phyloP scores from a whole-genome alignment of 2,888 invertebrate species.

The Cordilura impudica region DNA sequence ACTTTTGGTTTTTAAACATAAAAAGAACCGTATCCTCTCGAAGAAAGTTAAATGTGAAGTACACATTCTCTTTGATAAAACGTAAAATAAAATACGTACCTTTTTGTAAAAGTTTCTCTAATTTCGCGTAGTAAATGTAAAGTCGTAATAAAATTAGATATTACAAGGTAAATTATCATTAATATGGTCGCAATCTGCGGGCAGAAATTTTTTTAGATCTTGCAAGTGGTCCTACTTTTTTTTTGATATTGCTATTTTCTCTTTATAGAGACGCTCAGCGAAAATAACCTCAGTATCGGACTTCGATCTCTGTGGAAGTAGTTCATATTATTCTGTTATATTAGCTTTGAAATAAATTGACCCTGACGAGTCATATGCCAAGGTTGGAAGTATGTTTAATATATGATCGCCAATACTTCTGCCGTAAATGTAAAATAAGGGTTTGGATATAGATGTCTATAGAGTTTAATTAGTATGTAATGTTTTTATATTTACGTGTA shows the following conservation, averaged over 20 bases:
- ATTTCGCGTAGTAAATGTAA: no score
- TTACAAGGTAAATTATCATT: constrained; percentile 12
- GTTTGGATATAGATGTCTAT: no score
- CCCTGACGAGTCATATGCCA: constrained; percentile 8
- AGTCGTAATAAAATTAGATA: not conserved
- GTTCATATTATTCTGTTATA: constrained; percentile 1
- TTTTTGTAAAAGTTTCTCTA: no score
- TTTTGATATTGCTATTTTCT: constrained; percentile 9
- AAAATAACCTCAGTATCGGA: no score
- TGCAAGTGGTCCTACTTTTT: constrained; percentile 11
- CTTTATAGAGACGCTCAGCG: not conserved
- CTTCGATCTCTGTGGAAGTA: not conserved
- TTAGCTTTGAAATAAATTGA: constrained; percentile 15
- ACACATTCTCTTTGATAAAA: no score
- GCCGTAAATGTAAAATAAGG: no score
- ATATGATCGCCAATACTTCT: constrained; percentile 4
- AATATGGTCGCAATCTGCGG: not conserved
- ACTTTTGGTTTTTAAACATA: no score
- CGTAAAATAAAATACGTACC: no score
- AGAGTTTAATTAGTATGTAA: no score
- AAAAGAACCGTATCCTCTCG: no score
- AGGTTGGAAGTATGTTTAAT: not conserved
- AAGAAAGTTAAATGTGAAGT: no score
- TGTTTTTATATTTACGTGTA: not conserved
- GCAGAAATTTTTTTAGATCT: no score